A percentile compares a stretch with the other conserved stretches of the same genome.
phyloP scores from a whole-genome alignment of 2,888 invertebrate genomes.

The Rhagium mordax region DNA sequence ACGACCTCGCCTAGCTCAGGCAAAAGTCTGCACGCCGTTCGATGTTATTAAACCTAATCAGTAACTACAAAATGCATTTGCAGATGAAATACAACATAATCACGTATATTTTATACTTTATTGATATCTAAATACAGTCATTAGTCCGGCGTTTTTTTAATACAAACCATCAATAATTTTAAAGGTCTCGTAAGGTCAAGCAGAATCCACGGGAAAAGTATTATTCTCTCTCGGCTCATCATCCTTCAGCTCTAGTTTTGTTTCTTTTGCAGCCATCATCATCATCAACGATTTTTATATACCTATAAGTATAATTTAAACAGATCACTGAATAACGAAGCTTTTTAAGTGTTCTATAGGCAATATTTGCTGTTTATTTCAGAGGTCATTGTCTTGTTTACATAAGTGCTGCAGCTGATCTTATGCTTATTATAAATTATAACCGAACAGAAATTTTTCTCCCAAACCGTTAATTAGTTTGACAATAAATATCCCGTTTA shows the following conservation, averaged over 20 bases:
- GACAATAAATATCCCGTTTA: no score
- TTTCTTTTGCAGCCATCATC: conserved; percentile 13
- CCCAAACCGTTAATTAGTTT: no score
- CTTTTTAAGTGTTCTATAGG: neutral
- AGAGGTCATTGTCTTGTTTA: no score
- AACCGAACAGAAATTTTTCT: no score
- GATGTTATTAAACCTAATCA: conserved; percentile 57
- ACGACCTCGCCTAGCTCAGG: conserved; percentile 62
- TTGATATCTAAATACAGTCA: conserved; percentile 35
- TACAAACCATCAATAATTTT: conserved; percentile 44
- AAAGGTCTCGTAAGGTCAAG: conserved; percentile 44
- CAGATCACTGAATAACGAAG: neutral
- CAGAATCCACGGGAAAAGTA: conserved; percentile 30
- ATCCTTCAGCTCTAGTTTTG: conserved; percentile 2
- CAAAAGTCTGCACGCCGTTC: conserved; percentile 51
- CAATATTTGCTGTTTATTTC: no score
- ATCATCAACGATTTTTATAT: neutral
- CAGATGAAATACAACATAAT: conserved; percentile 52
- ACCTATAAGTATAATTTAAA: conserved; percentile 1
- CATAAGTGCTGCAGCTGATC: no score
- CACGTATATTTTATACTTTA: conserved; percentile 46
- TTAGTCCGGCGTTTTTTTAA: conserved; percentile 32
- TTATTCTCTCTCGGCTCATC: neutral
- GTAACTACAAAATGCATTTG: conserved; percentile 48
- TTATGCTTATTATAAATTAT: no score